Evolutionary conservation across 1,140 invertebrate species (phyloP), one percentile per base, ranked within the genome.

Genomic region (Amyelois transitella): DNA sequence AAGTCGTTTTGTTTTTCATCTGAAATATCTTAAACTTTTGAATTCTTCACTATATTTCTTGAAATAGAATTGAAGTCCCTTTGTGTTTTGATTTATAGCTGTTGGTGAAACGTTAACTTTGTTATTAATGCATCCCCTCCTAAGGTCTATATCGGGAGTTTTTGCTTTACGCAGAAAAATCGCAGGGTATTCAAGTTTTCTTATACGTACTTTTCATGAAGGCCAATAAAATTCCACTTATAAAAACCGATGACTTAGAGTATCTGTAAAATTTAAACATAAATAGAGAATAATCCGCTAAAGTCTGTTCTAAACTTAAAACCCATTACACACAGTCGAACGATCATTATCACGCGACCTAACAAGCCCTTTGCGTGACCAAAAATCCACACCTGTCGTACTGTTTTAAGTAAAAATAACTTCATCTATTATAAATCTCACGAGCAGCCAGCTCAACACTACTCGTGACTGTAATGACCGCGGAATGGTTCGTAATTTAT

Each of bases 381-480:
- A 8, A 28, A 28, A 3, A 28, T 28, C 25, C 1, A 28, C 25
- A 28, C 25, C 25, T n/a, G n/a, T n/a, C n/a, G 12, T 28, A 24
- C 1, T 28, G 25, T 10, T 10, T 28, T 28, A 8, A 10, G 12
- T 1, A 6, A 4, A 24, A 24, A 24, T 7, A 4, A 24, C 22
- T 24, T 24, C 22, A 8, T 28, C 7, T 28, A 28, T 28, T 49
- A 77, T 80, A 80, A 80, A 80, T 80, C 70, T 68, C 56, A 2
- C 19, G 53, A 52, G 66, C 62, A 60, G 66, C 62, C 60, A 72
- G 68, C 73, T 72, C 69, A 74, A 75, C 70, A 71, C 67, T 67
- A 64, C 68, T 81, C 78, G 78, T 79, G 78, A 77, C 72, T 70
- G 50, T 73, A 77, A 74, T 72, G 66, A 64, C 60, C 43, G 59